phyloP scores from a whole-genome alignment of 2,888 invertebrate genomes.

The Drosophila paranaensis region DNA sequence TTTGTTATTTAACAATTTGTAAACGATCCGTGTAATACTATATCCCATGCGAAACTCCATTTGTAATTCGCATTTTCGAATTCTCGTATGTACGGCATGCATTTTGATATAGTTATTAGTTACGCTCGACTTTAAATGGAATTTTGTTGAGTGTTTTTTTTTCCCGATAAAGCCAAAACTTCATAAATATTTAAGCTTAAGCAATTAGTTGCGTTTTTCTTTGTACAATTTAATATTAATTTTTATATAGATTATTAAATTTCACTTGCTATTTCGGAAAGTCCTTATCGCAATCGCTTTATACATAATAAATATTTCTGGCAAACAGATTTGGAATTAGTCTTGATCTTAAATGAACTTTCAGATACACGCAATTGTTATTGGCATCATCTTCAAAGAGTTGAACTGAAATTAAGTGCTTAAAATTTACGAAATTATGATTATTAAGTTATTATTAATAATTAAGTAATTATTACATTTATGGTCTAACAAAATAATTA shows the following conservation, averaged over 20 bases:
- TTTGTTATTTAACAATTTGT: conserved; percentile 76
- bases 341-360: too few species aligned
- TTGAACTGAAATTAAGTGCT: not conserved
- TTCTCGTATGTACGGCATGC: conserved; percentile 20
- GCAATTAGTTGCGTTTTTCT: not conserved
- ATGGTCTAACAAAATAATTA: not conserved
- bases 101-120: conserved; percentile 71
- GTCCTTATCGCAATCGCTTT: too few species aligned
- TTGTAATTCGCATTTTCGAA: conserved; percentile 51
- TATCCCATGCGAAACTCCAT: conserved; percentile 35
- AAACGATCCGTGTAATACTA: conserved; percentile 67
- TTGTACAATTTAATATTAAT: not conserved
- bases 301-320: not conserved
- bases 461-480: conserved; percentile 29
- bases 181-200: not conserved
- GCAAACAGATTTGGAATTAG: not conserved
- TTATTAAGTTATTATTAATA: conserved; percentile 10
- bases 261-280: not conserved
- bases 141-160: not conserved
- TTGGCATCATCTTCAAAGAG: not conserved
- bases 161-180: not conserved
- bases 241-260: not conserved
- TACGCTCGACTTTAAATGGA: conserved; percentile 19
- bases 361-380: not conserved
- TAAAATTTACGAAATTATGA: conserved; percentile 11